These are phyloP conservation scores for Rhadina sibilatrix DNA, from an alignment of 2,113 vertebrate genomes.

Conservation along the genomic window DNA sequence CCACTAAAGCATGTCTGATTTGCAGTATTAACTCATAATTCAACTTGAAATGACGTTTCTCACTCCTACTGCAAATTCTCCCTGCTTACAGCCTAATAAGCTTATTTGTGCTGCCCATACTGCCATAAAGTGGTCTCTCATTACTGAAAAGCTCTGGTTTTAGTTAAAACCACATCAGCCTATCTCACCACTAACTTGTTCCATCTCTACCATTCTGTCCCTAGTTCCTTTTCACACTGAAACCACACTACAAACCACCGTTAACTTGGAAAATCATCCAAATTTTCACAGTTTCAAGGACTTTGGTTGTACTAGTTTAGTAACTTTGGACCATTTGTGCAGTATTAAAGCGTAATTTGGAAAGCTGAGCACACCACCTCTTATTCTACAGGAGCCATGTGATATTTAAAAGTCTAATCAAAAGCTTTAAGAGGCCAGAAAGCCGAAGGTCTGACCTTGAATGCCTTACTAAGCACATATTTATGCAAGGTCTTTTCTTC, in stretches of 20 bases:
- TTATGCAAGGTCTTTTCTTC: not conserved
- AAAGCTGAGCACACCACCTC: not conserved
- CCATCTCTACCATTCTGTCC: not conserved
- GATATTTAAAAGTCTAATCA: not conserved
- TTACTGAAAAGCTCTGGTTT: not conserved
- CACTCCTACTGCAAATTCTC: not conserved
- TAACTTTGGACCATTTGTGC: not conserved
- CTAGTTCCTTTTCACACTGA: not conserved
- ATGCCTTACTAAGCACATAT: not conserved
- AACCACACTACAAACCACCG: not conserved
- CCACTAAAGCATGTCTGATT: constrained; percentile 43
- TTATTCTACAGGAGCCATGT: not conserved
- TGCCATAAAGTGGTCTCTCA: not conserved
- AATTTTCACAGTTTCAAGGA: not conserved
- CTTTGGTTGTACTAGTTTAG: not conserved
- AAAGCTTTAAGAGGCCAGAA: not conserved
- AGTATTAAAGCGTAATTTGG: not conserved
- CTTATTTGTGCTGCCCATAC: not conserved
- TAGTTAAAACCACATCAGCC: not conserved
- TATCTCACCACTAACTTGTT: not conserved
- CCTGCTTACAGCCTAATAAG: not conserved
- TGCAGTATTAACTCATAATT: constrained; percentile 46
- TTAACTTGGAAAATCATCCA: not conserved
- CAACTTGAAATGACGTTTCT: not conserved
- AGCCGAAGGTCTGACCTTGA: not conserved